phyloP scores from a whole-genome alignment of 2,113 vertebrate species.

The Hemibagrus wyckioides region DNA sequence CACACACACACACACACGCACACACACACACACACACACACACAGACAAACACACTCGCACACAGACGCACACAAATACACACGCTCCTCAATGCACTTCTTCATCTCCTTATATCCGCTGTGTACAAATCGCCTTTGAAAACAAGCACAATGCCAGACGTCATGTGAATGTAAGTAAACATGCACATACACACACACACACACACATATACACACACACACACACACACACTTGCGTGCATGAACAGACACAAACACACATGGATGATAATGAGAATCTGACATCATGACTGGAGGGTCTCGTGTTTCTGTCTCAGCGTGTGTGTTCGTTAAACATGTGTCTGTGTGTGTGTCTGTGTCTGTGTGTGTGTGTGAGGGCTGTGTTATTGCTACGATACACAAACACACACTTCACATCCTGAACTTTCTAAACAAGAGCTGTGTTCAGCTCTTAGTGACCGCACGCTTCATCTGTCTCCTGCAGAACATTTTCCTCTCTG shows the following conservation, averaged over 20 bases:
- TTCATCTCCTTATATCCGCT: conserved; percentile 69
- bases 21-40: conserved; percentile 46
- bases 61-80: conserved; percentile 52
- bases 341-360: conserved; percentile 42
- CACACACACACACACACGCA: conserved; percentile 46
- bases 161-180: conserved; percentile 57
- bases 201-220: conserved; percentile 25
- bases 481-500: conserved; percentile 62
- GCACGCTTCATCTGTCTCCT: conserved; percentile 70
- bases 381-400: conserved; percentile 69
- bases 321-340: conserved; percentile 36
- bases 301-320: conserved; percentile 61
- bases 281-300: conserved; percentile 70
- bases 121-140: conserved; percentile 70
- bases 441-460: conserved; percentile 69
- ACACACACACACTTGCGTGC: conserved; percentile 11
- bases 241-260: conserved; percentile 20
- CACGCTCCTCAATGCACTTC: conserved; percentile 61
- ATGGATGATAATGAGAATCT: conserved; percentile 72
- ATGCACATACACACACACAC: conserved; percentile 15
- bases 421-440: conserved; percentile 58
- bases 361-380: conserved; percentile 55
- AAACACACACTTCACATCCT: conserved; percentile 66
- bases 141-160: conserved; percentile 73
- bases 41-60: conserved; percentile 42